Base-by-base conservation (phyloP, 2,113 vertebrate genomes). In the Myanophis thanlyinensis region DNA sequence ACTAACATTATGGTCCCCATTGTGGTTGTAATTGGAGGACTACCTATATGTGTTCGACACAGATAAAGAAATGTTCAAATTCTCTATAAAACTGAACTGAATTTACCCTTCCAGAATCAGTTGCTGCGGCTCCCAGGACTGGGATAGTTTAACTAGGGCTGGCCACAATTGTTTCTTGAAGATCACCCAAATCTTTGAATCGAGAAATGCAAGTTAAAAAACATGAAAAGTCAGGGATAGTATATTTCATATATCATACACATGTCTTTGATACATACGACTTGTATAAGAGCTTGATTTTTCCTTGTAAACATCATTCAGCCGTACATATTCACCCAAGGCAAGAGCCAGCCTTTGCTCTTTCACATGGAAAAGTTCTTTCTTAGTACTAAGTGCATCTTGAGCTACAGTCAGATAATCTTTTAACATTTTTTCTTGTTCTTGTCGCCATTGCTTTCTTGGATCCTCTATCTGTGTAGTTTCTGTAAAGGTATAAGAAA, bases 401-500 rank as follows among this genome's bases (percentile, higher is more conserved):
- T 97, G 98, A 1, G 98, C 98, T 97, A 98, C 97, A 0, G 95
- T 98, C 62, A 98, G 98, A 90, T 98, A 98, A 94, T 98, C 98
- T 96, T 98, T 98, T 86, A 98, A 97, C 98, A 98, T 98, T 54
- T 97, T 97, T 96, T 98, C 98, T 97, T 98, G 98, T 40, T 98
- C 98, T 85, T 97, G 97, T 13, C 98, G 94, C 98, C 98, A 98
- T 93, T 98, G 98, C 51, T 98, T 98, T 48, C 98, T 97, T 48
- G 98, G 98, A 94, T 98, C 98, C 97, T 98, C 98, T 94, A 98
- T 98, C 94, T 98, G 98, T 5, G 98, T 98, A 89, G 98, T 98
- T 97, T 98, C 98, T 98, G 94, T 95, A 91, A 47, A 96, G 95
- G 1, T 30, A 95, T 4, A 85, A 30, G 56, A 95, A 27, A 94